Evolutionary conservation across 2,888 invertebrate genomes (phyloP).

Genomic region (Scaptomyza cyrtandrae): DNA sequence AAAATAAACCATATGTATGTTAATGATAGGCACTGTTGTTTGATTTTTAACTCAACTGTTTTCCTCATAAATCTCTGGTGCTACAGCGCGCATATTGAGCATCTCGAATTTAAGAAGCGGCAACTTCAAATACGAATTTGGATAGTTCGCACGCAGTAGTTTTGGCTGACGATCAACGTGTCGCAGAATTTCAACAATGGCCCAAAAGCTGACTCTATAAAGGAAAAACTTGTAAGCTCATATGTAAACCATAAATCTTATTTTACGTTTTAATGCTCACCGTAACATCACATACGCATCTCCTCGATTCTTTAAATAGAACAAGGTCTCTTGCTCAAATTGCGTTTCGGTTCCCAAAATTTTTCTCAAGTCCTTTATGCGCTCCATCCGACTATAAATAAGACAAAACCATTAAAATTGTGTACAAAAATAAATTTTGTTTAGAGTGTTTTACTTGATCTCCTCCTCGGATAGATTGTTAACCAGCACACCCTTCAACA

Average conservation of each 20-base stretch:
- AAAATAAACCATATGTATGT: not conserved
- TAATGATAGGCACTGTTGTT: not conserved
- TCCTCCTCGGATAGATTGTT: conserved; percentile 82
- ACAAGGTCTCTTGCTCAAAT: conserved; percentile 52
- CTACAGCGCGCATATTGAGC: conserved; percentile 73
- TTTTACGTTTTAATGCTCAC: conserved; percentile 42
- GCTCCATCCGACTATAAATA: conserved; percentile 65
- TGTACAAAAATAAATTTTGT: fast-evolving
- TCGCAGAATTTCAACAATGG: conserved; percentile 78
- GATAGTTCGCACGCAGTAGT: conserved; percentile 70
- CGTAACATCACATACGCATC: conserved; percentile 78
- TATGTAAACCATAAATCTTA: too few relatives aligned
- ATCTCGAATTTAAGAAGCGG: conserved; percentile 82
- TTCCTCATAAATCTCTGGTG: conserved; percentile 80
- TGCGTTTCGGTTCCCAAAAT: conserved; percentile 51
- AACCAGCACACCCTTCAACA: conserved; percentile 75
- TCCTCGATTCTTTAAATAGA: conserved; percentile 74
- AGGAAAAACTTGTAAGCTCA: too few relatives aligned
- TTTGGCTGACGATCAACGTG: conserved; percentile 75
- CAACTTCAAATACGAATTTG: conserved; percentile 79
- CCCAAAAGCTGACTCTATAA: conserved; percentile 77
- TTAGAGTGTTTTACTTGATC: conserved; percentile 64
- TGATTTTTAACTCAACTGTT: conserved; percentile 67
- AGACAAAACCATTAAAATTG: not conserved
- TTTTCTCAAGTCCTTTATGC: conserved; percentile 71